A percentile compares a stretch with the other conserved stretches of the same genome.
These are phyloP conservation scores for Siderastrea siderea DNA, from an alignment of 92 coral and sea anemone species.

Conservation along the genomic window DNA sequence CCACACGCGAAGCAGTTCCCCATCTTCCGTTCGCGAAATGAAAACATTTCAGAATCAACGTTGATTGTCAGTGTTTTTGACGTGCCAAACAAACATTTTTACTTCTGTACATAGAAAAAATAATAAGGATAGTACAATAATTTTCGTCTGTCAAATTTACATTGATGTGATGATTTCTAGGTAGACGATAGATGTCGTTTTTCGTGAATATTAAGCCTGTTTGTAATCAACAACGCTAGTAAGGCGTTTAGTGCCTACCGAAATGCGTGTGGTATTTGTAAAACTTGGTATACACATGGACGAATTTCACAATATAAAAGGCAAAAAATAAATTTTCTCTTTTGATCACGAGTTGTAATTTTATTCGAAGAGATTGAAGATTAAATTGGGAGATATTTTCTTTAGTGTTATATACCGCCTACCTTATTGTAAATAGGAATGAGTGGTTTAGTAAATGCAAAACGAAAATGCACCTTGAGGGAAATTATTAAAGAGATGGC, in stretches of 20 bases:
- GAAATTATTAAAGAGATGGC: background rate
- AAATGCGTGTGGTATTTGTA: background rate
- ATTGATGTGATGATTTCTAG: background rate
- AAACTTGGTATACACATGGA: background rate
- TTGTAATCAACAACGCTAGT: background rate
- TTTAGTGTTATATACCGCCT: background rate
- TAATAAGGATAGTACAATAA: background rate
- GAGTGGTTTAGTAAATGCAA: background rate
- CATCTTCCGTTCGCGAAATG: background rate
- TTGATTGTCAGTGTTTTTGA: conserved; percentile 1
- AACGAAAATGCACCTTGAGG: background rate
- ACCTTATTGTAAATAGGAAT: background rate
- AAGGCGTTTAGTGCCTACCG: too few species aligned
- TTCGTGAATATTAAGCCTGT: background rate
- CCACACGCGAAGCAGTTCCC: background rate
- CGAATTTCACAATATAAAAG: background rate
- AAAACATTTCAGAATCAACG: background rate
- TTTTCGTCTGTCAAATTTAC: conserved; percentile 29
- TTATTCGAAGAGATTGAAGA: background rate
- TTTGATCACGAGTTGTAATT: background rate
- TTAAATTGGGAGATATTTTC: background rate
- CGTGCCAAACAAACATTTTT: conserved; percentile 20
- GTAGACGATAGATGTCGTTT: background rate
- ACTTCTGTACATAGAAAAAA: background rate
- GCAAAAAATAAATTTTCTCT: background rate